phyloP scores from a whole-genome alignment of 2,888 invertebrate species.

The Buathra laborator region DNA sequence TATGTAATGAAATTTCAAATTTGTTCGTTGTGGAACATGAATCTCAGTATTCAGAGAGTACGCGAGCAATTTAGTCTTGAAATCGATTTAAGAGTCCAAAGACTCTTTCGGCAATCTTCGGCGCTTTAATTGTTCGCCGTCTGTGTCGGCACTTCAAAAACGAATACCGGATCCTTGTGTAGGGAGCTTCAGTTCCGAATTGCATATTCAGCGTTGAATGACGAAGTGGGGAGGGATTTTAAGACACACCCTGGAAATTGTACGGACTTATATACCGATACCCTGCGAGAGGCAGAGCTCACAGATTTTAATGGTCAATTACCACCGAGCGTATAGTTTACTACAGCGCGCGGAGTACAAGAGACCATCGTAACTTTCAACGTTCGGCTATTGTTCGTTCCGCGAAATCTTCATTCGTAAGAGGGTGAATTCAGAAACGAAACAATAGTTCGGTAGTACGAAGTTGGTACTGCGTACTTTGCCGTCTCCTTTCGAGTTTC shows the following conservation, averaged over 20 bases:
- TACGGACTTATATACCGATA: constrained; percentile 32
- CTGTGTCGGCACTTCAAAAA: constrained; percentile 41
- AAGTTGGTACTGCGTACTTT: neutral
- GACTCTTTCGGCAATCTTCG: neutral
- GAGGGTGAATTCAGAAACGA: constrained; percentile 1
- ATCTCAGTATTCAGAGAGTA: neutral
- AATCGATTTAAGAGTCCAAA: constrained; percentile 1
- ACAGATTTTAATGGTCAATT: constrained; percentile 57
- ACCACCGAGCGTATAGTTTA: constrained; percentile 46
- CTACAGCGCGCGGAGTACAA: neutral
- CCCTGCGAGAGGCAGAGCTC: constrained; percentile 19
- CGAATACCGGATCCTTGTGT: constrained; percentile 22
- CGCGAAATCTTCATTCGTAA: constrained; percentile 24
- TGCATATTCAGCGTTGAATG: constrained; percentile 45
- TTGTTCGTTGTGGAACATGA: neutral
- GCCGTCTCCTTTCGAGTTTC: constrained; percentile 20
- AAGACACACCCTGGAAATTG: neutral
- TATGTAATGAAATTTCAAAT: neutral
- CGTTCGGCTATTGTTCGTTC: constrained; percentile 40
- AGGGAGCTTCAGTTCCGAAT: constrained; percentile 18
- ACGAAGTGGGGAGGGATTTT: neutral
- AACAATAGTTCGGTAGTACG: constrained; percentile 26
- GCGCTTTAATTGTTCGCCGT: constrained; percentile 37
- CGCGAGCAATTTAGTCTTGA: neutral
- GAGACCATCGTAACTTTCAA: constrained; percentile 49